A percentile compares a stretch with the other conserved stretches of the same genome.
Evolutionary conservation across 2,888 invertebrate genomes (phyloP).

Genomic region (Meteorus cinctellus): DNA sequence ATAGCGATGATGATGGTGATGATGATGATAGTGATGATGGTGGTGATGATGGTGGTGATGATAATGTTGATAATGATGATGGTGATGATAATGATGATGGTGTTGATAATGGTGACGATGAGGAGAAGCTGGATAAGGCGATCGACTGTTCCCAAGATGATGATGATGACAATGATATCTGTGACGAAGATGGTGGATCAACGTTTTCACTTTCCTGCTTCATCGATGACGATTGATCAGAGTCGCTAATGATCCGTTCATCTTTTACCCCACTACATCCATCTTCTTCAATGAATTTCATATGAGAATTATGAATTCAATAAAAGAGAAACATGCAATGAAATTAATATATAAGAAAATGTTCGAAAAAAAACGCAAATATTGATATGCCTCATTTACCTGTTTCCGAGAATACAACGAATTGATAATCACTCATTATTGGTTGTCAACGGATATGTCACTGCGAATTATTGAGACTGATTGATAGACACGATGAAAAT

Average conservation of each 20-base stretch:
- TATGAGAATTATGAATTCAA: neutral
- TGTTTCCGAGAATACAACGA: conserved; percentile 40
- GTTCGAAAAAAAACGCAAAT: neutral
- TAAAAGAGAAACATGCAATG: conserved; percentile 16
- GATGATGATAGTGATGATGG: conserved; percentile 17
- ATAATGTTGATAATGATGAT: conserved; percentile 1
- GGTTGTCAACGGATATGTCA: neutral
- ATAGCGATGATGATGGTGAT: too few species aligned
- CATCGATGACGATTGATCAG: neutral
- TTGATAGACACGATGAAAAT: neutral
- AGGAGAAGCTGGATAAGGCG: neutral
- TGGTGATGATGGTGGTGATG: neutral
- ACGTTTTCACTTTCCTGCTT: conserved; percentile 39
- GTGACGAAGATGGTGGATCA: conserved; percentile 24
- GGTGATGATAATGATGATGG: neutral
- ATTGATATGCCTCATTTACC: neutral
- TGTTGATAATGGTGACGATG: neutral
- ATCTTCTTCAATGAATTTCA: neutral
- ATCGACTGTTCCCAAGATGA: neutral
- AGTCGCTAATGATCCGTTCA: neutral
- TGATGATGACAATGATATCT: conserved; percentile 17
- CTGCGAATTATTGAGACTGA: neutral
- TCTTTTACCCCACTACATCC: neutral
- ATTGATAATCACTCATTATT: conserved; percentile 45
- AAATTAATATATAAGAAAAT: neutral